phyloP scores from a whole-genome alignment of 2,888 invertebrate genomes.

The Miltochrista miniata region DNA sequence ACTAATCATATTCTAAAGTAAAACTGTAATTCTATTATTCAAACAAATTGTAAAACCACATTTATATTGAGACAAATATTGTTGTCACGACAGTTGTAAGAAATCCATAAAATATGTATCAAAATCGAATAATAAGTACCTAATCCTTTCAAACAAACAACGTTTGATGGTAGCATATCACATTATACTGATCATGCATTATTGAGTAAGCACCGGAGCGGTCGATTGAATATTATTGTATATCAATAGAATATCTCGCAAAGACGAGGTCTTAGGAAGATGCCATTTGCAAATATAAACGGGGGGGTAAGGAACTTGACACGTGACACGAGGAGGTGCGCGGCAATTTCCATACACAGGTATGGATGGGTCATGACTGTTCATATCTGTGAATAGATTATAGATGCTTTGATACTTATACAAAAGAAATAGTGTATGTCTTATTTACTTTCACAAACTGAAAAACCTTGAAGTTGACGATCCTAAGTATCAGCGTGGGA shows the following conservation, averaged over 20 bases:
- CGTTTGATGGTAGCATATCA: conserved; percentile 14
- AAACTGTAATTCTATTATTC: background rate
- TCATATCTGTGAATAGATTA: conserved; percentile 7
- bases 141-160: conserved; percentile 17
- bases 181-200: conserved; percentile 20
- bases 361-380: conserved; percentile 3
- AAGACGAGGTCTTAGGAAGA: conserved; percentile 13
- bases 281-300: conserved; percentile 33
- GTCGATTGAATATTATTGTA: conserved; percentile 31
- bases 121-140: background rate
- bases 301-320: conserved; percentile 31
- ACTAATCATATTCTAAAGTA: background rate
- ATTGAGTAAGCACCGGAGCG: conserved; percentile 25
- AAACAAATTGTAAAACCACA: background rate
- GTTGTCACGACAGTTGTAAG: background rate
- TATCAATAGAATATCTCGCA: conserved; percentile 10
- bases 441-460: background rate
- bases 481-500: too few species aligned
- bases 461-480: too few species aligned
- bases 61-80: background rate
- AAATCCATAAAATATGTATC: background rate
- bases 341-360: conserved; percentile 19
- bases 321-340: conserved; percentile 23
- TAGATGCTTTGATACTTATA: background rate
- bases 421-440: background rate